Evolutionary conservation across 1,140 invertebrate genomes (phyloP).

Genomic region (Drosophila carrolli): DNA sequence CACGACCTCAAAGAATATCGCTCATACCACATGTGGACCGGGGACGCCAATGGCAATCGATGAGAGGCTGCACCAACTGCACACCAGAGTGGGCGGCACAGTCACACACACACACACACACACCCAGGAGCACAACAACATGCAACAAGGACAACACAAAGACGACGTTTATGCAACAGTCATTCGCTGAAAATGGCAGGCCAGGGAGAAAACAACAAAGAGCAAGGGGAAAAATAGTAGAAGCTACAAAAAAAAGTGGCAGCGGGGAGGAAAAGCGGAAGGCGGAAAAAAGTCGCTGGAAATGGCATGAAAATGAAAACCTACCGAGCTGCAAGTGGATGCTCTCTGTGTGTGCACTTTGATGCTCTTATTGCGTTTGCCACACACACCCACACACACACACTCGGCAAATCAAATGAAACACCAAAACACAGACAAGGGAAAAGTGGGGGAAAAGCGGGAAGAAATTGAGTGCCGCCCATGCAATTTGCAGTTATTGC

Average conservation of each 20-base stretch:
- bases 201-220: slow-evolving; percentile 38
- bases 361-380: slow-evolving; percentile 79
- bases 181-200: slow-evolving; percentile 75
- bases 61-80: slow-evolving; percentile 68
- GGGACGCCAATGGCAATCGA: slow-evolving; percentile 71
- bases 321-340: slow-evolving; percentile 48
- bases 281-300: slow-evolving; percentile 18
- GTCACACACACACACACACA: slow-evolving; percentile 37
- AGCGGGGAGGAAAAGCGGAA: slow-evolving; percentile 13
- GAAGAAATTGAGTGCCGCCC: slow-evolving; percentile 78
- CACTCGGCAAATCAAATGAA: slow-evolving; percentile 75
- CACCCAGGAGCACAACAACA: slow-evolving; percentile 17
- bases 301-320: slow-evolving; percentile 68
- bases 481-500: slow-evolving; percentile 82
- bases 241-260: slow-evolving; percentile 1
- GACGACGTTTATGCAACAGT: slow-evolving; percentile 81
- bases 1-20: slow-evolving; percentile 4
- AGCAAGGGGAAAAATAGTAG: neutral
- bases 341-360: slow-evolving; percentile 60
- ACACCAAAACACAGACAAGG: slow-evolving; percentile 65
- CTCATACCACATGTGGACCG: slow-evolving; percentile 49
- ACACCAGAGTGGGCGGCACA: slow-evolving; percentile 17
- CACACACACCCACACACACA: slow-evolving; percentile 24
- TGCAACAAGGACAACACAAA: slow-evolving; percentile 74
- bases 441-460: slow-evolving; percentile 8